A percentile compares a stretch with the other conserved stretches of the same genome.
Evolutionary conservation across 2,797 vertebrate species (phyloP).

Genomic region (Ambastaia sidthimunki): DNA sequence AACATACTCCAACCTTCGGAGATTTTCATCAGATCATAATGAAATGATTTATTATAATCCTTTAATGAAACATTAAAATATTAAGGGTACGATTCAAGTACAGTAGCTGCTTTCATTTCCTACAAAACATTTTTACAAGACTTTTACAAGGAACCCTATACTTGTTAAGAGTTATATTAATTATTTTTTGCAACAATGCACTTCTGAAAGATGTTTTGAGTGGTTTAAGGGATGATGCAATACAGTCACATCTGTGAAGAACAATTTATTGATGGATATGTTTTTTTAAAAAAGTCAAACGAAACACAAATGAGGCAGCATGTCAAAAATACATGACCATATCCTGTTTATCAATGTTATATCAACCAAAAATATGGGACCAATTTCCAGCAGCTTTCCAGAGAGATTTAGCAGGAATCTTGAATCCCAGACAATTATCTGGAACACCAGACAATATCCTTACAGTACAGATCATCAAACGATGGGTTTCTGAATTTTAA

Average conservation of each 20-base stretch:
- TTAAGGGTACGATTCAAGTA: not conserved
- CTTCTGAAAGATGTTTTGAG: not conserved
- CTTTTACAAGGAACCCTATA: too few species aligned
- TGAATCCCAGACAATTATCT: not conserved
- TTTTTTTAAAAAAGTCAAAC: not conserved
- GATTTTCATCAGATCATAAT: too few species aligned
- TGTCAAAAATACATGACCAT: constrained; percentile 24
- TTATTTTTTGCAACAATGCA: not conserved
- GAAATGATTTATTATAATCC: too few species aligned
- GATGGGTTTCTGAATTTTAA: not conserved
- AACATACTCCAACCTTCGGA: too few species aligned
- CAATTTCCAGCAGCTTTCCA: constrained; percentile 48
- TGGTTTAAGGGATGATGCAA: not conserved
- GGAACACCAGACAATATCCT: constrained; percentile 21
- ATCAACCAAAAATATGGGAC: constrained; percentile 37
- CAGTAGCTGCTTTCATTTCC: not conserved
- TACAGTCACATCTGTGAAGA: constrained; percentile 12
- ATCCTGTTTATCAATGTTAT: constrained; percentile 31
- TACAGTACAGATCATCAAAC: constrained; percentile 9
- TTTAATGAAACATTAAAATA: too few species aligned
- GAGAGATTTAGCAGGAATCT: constrained; percentile 24
- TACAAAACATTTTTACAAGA: too few species aligned
- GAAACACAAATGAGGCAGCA: constrained; percentile 21
- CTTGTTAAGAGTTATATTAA: not conserved
- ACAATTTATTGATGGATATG: constrained; percentile 57